Conservation (phyloP, 2,113 vertebrate species). For the Uropsilus gracilis region DNA sequence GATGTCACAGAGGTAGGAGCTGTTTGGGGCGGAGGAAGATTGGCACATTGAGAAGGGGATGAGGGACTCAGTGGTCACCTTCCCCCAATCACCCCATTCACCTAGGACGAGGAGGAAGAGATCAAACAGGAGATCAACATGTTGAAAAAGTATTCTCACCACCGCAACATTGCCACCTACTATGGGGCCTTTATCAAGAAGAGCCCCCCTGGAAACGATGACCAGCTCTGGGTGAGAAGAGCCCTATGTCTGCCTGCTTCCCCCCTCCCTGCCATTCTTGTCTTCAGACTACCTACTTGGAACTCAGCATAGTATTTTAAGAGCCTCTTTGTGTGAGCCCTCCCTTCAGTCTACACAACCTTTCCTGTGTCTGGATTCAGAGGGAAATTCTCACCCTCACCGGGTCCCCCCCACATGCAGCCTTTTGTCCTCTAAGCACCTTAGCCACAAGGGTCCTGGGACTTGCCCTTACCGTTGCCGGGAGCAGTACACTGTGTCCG, state of each 20-base stretch:
- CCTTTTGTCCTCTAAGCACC: background rate
- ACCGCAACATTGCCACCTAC: conserved; percentile 96
- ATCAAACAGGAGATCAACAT: conserved; percentile 98
- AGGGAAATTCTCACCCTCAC: background rate
- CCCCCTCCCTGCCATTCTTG: background rate
- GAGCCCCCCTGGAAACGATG: conserved; percentile 94
- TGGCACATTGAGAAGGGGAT: rapidly evolving
- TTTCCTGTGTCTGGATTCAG: background rate
- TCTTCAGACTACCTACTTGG: background rate
- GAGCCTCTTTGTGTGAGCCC: background rate
- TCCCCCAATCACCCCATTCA: rapidly evolving
- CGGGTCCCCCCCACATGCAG: background rate
- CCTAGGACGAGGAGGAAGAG: conserved; percentile 93
- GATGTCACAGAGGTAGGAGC: conserved; percentile 91
- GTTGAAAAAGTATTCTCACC: conserved; percentile 96
- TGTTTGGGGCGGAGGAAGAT: background rate
- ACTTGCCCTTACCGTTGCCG: background rate
- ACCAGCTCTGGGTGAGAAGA: conserved; percentile 93
- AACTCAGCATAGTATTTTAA: background rate
- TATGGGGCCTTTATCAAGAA: conserved; percentile 97
- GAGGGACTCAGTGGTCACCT: background rate
- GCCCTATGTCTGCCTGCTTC: background rate
- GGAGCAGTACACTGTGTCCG: background rate
- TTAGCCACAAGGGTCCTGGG: background rate
- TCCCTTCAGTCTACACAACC: background rate